These are phyloP conservation scores for Melanchra persicariae DNA, from an alignment of 2,888 invertebrate species.

Conservation along the genomic window DNA sequence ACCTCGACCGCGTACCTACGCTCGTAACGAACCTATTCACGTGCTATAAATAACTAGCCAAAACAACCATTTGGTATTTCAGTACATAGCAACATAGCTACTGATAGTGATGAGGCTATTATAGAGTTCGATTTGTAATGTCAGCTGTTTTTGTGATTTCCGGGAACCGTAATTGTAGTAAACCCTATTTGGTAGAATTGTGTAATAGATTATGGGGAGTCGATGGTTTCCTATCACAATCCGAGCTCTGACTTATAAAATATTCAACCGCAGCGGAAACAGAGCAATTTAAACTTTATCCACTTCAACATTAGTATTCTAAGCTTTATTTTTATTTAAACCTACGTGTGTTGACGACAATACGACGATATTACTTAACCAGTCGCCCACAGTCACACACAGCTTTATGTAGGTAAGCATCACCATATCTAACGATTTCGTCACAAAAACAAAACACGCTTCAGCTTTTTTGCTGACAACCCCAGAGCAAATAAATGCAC, in stretches of 20 bases:
- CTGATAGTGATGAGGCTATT: too few relatives aligned
- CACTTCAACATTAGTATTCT: not conserved
- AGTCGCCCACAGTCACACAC: not conserved
- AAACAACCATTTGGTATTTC: conserved; percentile 45
- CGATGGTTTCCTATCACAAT: not conserved
- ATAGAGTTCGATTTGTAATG: conserved; percentile 1
- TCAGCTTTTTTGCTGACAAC: conserved; percentile 19
- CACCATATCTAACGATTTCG: not conserved
- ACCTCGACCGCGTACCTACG: conserved; percentile 78
- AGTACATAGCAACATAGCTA: conserved; percentile 19
- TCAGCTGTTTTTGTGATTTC: conserved; percentile 23
- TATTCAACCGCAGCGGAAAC: not conserved
- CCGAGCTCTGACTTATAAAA: not conserved
- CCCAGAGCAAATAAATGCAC: conserved; percentile 8
- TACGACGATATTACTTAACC: not conserved
- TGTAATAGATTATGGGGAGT: not conserved
- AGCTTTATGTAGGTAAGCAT: not conserved
- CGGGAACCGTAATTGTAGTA: not conserved
- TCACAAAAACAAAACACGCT: conserved; percentile 28
- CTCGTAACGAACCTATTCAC: conserved; percentile 55
- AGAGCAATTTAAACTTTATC: too few relatives aligned
- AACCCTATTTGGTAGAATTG: not conserved
- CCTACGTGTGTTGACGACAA: not conserved
- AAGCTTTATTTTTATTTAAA: not conserved
- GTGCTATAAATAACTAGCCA: conserved; percentile 59